Evolutionary conservation across 2,797 vertebrate genomes (phyloP).

Genomic region (Silurus lanzhouensis): DNA sequence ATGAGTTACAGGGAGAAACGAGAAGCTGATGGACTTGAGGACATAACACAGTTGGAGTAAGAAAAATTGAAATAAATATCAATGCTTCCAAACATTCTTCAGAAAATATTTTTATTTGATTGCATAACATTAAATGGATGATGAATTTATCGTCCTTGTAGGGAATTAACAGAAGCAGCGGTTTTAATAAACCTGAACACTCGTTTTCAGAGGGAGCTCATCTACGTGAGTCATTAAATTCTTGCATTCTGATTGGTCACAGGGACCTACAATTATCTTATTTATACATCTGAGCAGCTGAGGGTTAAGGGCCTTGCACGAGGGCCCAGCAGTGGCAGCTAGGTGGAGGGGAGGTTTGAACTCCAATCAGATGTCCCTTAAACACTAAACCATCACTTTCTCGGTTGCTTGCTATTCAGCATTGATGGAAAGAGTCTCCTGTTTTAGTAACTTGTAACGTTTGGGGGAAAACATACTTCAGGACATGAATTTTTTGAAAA

Average conservation of each 20-base stretch:
- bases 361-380: too few relatives aligned
- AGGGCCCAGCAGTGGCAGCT: too few relatives aligned
- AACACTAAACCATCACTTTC: too few relatives aligned
- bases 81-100: background rate
- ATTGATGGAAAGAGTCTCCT: slow-evolving; percentile 5
- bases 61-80: slow-evolving; percentile 59
- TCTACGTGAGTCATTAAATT: slow-evolving; percentile 81
- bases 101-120: background rate
- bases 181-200: slow-evolving; percentile 90
- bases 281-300: too few relatives aligned
- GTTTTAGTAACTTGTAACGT: background rate
- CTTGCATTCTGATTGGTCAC: background rate
- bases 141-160: slow-evolving; percentile 59
- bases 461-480: background rate
- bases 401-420: background rate
- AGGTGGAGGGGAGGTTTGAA: too few relatives aligned
- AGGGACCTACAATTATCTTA: too few relatives aligned
- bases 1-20: slow-evolving; percentile 73
- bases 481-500: background rate
- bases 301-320: too few relatives aligned
- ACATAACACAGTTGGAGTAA: slow-evolving; percentile 96
- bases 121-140: background rate
- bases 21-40: slow-evolving; percentile 86
- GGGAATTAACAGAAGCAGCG: slow-evolving; percentile 89
- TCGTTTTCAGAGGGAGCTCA: slow-evolving; percentile 86